Conservation (phyloP, 2,888 invertebrate species). For the Torymus auratus region DNA sequence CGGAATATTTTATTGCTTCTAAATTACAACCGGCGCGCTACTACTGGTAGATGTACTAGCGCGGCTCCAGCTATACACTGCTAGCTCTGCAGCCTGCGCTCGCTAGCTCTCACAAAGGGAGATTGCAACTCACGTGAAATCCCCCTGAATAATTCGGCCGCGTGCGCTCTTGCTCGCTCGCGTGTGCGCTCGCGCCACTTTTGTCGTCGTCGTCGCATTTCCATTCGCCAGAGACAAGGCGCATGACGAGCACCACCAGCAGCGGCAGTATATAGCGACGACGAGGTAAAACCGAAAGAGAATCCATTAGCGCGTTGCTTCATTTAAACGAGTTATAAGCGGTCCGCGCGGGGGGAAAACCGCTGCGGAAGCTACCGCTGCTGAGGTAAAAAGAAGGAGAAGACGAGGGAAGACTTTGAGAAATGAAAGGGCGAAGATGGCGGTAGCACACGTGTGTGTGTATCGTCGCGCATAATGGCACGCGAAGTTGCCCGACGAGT, state of each 20-base stretch:
- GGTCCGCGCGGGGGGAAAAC: not conserved
- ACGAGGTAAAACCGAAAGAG: constrained; percentile 14
- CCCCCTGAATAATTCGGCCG: constrained; percentile 30
- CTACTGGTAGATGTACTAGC: too few species aligned
- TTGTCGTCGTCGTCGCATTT: constrained; percentile 12
- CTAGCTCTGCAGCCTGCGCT: too few species aligned
- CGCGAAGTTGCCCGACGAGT: not conserved
- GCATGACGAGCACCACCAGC: too few species aligned
- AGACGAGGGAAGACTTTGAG: constrained; percentile 30
- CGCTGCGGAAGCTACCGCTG: too few species aligned
- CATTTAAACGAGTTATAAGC: constrained; percentile 52
- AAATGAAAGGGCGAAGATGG: constrained; percentile 17
- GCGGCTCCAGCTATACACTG: too few species aligned
- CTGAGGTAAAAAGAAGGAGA: too few species aligned
- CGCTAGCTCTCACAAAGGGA: not conserved
- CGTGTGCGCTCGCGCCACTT: constrained; percentile 4
- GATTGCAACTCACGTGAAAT: constrained; percentile 11
- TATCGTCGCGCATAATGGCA: constrained; percentile 11
- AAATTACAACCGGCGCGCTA: constrained; percentile 18
- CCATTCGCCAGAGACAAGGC: not conserved
- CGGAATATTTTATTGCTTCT: constrained; percentile 43
- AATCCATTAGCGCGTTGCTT: constrained; percentile 55
- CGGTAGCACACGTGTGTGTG: not conserved
- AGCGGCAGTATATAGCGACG: too few species aligned
- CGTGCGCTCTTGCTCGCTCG: too few species aligned